These are phyloP conservation scores for Nasua narica DNA, from an alignment of 2,797 vertebrate species.

Conservation along the genomic window DNA sequence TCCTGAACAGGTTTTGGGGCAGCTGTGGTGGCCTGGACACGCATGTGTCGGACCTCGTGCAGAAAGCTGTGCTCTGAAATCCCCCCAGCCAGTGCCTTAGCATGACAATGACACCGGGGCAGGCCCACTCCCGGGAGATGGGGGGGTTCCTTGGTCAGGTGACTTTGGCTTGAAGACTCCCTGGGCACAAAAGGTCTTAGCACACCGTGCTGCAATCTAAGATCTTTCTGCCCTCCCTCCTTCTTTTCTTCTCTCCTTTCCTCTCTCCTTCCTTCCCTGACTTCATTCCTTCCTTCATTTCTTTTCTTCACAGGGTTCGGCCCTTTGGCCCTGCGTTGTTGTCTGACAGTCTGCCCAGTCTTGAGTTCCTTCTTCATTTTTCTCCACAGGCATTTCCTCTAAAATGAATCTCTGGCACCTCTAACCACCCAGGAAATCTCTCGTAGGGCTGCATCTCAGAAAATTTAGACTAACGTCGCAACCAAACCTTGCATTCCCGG, in stretches of 20 bases:
- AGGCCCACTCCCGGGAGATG: not conserved
- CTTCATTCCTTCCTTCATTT: not conserved
- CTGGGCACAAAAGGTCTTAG: not conserved
- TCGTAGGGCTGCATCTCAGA: not conserved
- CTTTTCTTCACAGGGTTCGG: not conserved
- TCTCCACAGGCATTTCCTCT: not conserved
- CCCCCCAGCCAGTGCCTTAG: not conserved
- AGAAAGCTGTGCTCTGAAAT: not conserved
- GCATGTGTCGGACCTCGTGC: not conserved
- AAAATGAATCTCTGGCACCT: not conserved
- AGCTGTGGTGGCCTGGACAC: not conserved
- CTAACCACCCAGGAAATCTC: not conserved
- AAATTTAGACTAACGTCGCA: not conserved
- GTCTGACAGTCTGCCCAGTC: not conserved
- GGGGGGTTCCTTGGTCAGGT: not conserved
- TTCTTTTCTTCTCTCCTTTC: not conserved
- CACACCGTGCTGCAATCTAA: not conserved
- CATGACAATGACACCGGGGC: not conserved
- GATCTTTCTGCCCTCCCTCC: not conserved
- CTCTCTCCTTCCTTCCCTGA: too few relatives aligned
- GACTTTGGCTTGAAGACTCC: not conserved
- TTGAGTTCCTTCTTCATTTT: not conserved
- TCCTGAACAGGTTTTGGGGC: not conserved
- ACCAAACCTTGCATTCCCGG: not conserved
- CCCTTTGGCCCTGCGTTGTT: not conserved